Base-by-base conservation (phyloP, 1,140 invertebrate genomes). In the Megathymus violae region DNA sequence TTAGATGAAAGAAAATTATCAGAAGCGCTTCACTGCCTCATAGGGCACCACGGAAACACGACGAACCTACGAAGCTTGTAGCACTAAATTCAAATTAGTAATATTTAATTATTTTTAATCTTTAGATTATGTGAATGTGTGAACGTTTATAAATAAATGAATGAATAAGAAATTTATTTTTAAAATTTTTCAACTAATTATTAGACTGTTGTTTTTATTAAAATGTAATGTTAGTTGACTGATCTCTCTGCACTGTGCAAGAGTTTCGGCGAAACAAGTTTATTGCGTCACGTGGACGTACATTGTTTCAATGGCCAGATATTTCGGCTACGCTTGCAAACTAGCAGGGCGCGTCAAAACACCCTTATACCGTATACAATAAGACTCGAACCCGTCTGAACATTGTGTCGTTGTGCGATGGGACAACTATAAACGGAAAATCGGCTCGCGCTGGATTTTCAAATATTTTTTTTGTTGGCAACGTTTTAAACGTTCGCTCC, bases 251-350 rank as follows among this genome's bases (percentile, higher is more conserved):
- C 13, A 13, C 52, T 56, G 41, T 44, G 52, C 1, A n/a, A 44
- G 40, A 56, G 52, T 44, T 56, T 56, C 40, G 52, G 51, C 40
- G 14, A 56, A 56, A 56, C 52, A 58, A 58, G 41, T 58, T 58
- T 58, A 58, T 46, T 58, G 34, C 54, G 41, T 58, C 54, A 58
- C 27, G 54, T 58, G 41, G 41, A 58, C 54, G 54, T 58, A 58
- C 54, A 58, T 58, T 58, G 54, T 58, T 58, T 58, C 41, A 58
- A 58, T 58, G 54, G 54, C 40, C 54, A 58, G 54, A 58, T 58
- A 58, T 58, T 58, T 58, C 19, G 54, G 54, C 54, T 58, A 58
- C 54, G 4, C 41, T 58, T 13, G 9, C 54, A 58, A 16, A 10
- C 14, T n/a, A 17, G 10, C 13, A 41, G 10, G 54, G 5, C 54